Percentiles rank a stretch among this genome's conserved stretches.
These are phyloP conservation scores for Sphecodes monilicornis DNA, from an alignment of 2,888 invertebrate species.

Conservation along the genomic window DNA sequence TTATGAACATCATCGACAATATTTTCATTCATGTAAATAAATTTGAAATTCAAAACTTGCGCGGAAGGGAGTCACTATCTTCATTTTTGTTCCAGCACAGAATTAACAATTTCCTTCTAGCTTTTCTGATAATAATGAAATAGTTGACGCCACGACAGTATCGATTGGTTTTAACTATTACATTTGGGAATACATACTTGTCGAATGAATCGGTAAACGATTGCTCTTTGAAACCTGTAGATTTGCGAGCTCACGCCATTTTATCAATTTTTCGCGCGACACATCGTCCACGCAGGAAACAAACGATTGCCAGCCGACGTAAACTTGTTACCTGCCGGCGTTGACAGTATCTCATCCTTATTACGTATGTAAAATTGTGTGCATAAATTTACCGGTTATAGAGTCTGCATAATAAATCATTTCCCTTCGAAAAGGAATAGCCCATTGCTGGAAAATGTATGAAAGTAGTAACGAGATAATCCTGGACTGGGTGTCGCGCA, in stretches of 20 bases:
- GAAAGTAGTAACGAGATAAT: slow-evolving; percentile 40
- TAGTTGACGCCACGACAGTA: neutral
- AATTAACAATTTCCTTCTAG: neutral
- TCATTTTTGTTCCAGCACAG: neutral
- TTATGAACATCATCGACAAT: no score
- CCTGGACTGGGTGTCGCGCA: slow-evolving; percentile 15
- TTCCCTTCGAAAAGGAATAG: slow-evolving; percentile 38
- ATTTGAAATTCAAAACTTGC: neutral
- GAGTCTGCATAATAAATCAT: slow-evolving; percentile 54
- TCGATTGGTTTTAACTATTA: neutral
- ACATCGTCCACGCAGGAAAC: slow-evolving; percentile 61
- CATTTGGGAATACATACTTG: neutral
- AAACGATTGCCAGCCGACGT: slow-evolving; percentile 59
- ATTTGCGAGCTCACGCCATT: slow-evolving; percentile 27
- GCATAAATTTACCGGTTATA: slow-evolving; percentile 57
- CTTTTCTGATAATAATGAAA: neutral
- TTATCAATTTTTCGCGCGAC: slow-evolving; percentile 51
- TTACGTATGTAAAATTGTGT: slow-evolving; percentile 54
- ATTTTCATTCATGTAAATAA: neutral
- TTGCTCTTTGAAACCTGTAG: slow-evolving; percentile 12
- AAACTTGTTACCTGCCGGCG: slow-evolving; percentile 59
- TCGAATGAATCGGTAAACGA: neutral
- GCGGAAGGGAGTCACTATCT: neutral
- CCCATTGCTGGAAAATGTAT: slow-evolving; percentile 32
- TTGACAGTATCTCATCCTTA: slow-evolving; percentile 66